A percentile compares a stretch with the other conserved stretches of the same genome.
Conservation (phyloP, 2,113 vertebrate genomes). For the Spheniscus mendiculus region DNA sequence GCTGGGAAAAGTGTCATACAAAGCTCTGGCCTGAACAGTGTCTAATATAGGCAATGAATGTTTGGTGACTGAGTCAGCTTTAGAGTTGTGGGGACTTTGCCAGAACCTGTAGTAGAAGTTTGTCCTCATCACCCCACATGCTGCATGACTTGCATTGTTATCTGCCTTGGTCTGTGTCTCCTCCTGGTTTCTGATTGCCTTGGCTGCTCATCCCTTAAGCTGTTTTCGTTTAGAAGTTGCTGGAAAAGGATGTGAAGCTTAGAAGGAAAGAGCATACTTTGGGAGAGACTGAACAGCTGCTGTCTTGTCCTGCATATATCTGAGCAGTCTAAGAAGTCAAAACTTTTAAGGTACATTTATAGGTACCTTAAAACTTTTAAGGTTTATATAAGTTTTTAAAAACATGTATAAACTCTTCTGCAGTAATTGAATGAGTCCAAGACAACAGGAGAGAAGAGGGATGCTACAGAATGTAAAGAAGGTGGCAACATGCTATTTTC, state of each 20-base stretch:
- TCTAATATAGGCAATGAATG: not conserved
- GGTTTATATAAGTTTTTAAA: not conserved
- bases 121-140: not conserved
- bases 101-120: not conserved
- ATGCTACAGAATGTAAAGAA: not conserved
- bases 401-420: not conserved
- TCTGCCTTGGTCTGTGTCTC: not conserved
- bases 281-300: not conserved
- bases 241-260: not conserved
- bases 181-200: not conserved
- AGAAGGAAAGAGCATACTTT: fast-evolving
- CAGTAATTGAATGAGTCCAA: not conserved
- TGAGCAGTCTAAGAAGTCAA: not conserved
- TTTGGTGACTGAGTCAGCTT: not conserved
- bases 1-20: not conserved
- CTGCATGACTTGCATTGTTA: not conserved
- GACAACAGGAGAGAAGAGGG: not conserved
- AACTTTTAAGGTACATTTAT: not conserved
- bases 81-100: not conserved
- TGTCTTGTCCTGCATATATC: not conserved
- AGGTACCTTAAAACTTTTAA: not conserved
- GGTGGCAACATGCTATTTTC: not conserved
- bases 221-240: not conserved
- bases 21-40: not conserved
- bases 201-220: not conserved